Conservation (phyloP, 2,113 vertebrate genomes). For the Orthonyx spaldingii region DNA sequence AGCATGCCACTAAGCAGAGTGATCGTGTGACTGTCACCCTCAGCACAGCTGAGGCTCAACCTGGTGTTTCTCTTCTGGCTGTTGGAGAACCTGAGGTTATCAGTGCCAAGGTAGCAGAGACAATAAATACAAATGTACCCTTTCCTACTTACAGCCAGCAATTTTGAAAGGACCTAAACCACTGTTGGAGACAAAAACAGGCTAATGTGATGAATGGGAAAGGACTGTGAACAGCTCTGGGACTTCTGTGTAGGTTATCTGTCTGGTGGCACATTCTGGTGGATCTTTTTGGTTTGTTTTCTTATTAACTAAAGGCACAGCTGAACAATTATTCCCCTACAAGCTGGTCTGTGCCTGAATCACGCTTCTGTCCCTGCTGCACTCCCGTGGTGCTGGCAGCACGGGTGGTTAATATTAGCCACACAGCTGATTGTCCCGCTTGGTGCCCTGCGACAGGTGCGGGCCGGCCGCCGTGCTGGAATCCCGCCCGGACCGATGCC, state of each 20-base stretch:
- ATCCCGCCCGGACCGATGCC: not conserved
- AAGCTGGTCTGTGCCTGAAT: not conserved
- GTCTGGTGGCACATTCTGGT: fast-evolving
- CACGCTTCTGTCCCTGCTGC: fast-evolving
- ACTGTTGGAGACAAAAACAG: not conserved
- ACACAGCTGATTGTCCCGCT: not conserved
- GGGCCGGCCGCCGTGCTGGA: not conserved
- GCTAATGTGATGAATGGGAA: not conserved
- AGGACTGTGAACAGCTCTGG: fast-evolving
- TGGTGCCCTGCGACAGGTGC: not conserved
- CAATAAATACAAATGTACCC: not conserved
- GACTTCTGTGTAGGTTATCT: not conserved
- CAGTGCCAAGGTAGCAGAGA: not conserved
- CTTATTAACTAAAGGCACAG: not conserved
- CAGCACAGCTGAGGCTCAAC: not conserved
- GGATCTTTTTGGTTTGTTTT: not conserved
- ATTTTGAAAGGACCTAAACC: not conserved
- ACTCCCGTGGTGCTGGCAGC: not conserved
- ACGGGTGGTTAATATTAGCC: not conserved
- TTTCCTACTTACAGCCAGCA: not conserved
- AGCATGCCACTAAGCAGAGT: not conserved
- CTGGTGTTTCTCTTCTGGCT: not conserved
- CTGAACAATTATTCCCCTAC: not conserved
- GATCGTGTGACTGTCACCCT: not conserved
- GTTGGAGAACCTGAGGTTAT: not conserved